Evolutionary conservation across 2,797 vertebrate species (phyloP).

Genomic region (Naso thynnoides): DNA sequence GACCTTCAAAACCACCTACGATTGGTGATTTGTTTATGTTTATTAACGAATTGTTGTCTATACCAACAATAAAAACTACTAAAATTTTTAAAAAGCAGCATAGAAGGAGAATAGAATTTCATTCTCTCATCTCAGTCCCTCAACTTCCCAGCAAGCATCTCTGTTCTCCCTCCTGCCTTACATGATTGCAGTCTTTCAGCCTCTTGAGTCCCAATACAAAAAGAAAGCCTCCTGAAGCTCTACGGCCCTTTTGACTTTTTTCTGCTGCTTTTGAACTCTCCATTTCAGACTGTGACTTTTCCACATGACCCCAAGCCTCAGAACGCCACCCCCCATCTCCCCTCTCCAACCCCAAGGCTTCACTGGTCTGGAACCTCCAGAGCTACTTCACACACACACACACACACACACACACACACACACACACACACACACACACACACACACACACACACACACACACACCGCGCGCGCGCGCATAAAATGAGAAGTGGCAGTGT

Average conservation of each 20-base stretch:
- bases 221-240: constrained; percentile 75
- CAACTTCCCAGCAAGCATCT: constrained; percentile 29
- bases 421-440: constrained; percentile 67
- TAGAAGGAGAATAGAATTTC: constrained; percentile 13
- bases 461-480: constrained; percentile 60
- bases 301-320: constrained; percentile 78
- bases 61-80: not conserved
- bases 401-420: constrained; percentile 67
- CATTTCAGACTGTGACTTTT: constrained; percentile 82
- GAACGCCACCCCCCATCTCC: constrained; percentile 36
- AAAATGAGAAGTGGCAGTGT: constrained; percentile 83
- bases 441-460: constrained; percentile 65
- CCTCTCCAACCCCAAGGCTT: constrained; percentile 50
- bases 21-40: not conserved
- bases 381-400: constrained; percentile 67
- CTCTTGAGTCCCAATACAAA: constrained; percentile 61
- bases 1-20: too few relatives aligned
- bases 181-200: constrained; percentile 55
- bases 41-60: not conserved
- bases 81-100: constrained; percentile 6
- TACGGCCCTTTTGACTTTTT: constrained; percentile 77
- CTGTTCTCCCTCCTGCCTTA: constrained; percentile 28
- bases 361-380: constrained; percentile 75
- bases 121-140: not conserved
- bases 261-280: constrained; percentile 79